Evolutionary conservation across 1,140 invertebrate genomes (phyloP).

Genomic region (Zaprionus vittiger): DNA sequence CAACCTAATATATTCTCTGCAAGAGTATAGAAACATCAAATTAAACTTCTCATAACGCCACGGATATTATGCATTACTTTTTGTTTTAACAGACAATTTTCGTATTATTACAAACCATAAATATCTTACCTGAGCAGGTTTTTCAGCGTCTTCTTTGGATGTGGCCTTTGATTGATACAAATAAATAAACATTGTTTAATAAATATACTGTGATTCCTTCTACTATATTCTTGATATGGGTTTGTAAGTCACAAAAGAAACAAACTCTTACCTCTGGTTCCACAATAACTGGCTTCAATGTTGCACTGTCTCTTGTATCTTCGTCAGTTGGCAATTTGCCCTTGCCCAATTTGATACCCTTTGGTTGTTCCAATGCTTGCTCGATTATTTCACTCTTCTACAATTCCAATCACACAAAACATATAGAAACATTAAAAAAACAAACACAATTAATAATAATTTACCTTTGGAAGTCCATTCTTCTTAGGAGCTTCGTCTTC

Average conservation of each 20-base stretch:
- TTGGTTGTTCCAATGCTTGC: conserved; percentile 53
- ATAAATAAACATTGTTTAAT: background rate
- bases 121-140: conserved; percentile 44
- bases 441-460: conserved; percentile 6
- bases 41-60: background rate
- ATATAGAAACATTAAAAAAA: conserved; percentile 8
- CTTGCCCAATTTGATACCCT: conserved; percentile 69
- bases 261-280: conserved; percentile 72
- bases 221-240: no score
- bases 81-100: background rate
- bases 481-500: conserved; percentile 50
- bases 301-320: conserved; percentile 54
- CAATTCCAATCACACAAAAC: conserved; percentile 19
- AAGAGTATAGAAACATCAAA: no score
- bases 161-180: conserved; percentile 28
- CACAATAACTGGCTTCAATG: conserved; percentile 78
- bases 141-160: conserved; percentile 14
- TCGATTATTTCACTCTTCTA: conserved; percentile 61
- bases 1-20: no score
- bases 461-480: conserved; percentile 76
- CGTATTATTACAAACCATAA: background rate
- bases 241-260: background rate
- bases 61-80: background rate
- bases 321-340: conserved; percentile 76
- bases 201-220: background rate